These are phyloP conservation scores for Neolamprologus longior DNA, from an alignment of 2,113 vertebrate genomes.

Conservation along the genomic window DNA sequence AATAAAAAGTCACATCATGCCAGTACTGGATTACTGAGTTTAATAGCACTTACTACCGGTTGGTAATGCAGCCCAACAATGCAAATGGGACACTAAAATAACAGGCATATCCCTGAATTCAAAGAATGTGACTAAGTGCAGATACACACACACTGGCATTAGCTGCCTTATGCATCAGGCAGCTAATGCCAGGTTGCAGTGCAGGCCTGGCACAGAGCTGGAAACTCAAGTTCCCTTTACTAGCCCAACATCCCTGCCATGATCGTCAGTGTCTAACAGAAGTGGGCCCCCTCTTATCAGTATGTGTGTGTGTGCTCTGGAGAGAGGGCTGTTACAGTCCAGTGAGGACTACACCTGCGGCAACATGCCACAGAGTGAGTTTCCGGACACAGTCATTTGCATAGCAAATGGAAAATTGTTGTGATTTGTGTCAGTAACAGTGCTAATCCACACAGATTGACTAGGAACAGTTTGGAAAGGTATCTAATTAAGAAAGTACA, in stretches of 20 bases:
- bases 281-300: conserved; percentile 31
- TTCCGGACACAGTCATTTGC: conserved; percentile 47
- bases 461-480: background rate
- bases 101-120: background rate
- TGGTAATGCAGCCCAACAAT: background rate
- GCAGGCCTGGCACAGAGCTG: background rate
- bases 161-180: background rate
- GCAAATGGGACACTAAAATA: background rate
- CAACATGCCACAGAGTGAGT: background rate
- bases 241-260: background rate
- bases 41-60: background rate
- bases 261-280: background rate
- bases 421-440: conserved; percentile 26
- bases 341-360: background rate
- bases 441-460: background rate
- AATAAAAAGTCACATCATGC: background rate
- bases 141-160: background rate
- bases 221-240: background rate
- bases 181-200: background rate
- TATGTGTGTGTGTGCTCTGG: background rate
- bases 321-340: background rate
- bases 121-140: background rate
- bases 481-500: background rate
- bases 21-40: background rate
- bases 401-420: conserved; percentile 31